Percentiles rank a stretch among this genome's conserved stretches.
Evolutionary conservation across 2,888 invertebrate genomes (phyloP).

Genomic region (Synanthedon myopaeformis): DNA sequence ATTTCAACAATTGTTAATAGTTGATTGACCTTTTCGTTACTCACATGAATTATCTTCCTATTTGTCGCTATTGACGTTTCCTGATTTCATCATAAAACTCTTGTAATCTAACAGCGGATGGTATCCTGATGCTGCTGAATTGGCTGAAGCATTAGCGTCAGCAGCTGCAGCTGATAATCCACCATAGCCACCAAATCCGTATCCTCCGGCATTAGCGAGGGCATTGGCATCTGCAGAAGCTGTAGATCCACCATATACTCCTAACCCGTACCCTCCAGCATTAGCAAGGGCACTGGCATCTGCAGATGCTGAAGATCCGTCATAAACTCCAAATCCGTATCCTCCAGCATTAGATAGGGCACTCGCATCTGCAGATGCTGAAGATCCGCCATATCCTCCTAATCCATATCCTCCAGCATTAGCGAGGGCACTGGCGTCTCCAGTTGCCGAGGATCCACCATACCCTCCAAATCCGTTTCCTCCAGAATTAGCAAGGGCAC

Average conservation of each 20-base stretch:
- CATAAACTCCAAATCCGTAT: not conserved
- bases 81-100: no score
- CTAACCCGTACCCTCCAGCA: not conserved
- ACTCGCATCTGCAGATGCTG: not conserved
- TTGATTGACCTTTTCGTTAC: no score
- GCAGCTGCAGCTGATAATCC: constrained; percentile 2
- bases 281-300: not conserved
- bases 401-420: not conserved
- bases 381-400: not conserved
- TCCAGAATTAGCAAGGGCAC: constrained; percentile 1
- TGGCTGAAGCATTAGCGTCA: constrained; percentile 4
- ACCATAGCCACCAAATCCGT: not conserved
- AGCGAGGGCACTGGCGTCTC: constrained; percentile 3
- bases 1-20: no score
- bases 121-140: not conserved
- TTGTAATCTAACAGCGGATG: no score
- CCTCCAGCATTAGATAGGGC: not conserved
- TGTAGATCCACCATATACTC: not conserved
- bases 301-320: not conserved
- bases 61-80: no score
- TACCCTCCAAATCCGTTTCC: not conserved
- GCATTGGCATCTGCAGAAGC: constrained; percentile 4
- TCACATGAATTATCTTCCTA: no score
- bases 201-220: constrained; percentile 1
- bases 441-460: constrained; percentile 1